Base-by-base conservation (phyloP, 2,888 invertebrate species). In the Heliconius erato region DNA sequence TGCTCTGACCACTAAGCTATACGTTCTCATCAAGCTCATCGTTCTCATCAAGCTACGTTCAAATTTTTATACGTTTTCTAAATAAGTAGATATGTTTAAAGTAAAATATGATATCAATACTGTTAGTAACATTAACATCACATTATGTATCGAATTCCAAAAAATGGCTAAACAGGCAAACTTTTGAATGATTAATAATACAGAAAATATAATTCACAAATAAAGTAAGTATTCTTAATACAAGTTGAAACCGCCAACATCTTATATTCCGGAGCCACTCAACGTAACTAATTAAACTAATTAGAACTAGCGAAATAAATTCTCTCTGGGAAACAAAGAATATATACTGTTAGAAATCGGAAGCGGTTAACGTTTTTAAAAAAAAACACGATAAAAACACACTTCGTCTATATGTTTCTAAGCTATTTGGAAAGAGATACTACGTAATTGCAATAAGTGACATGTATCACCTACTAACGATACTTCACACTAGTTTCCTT, bases 281-380 rank as follows among this genome's bases (percentile, higher is more conserved):
- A n/a, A 63, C 59, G 59, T 78, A 78, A 26, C 65, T 23, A 32
- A 32, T 32, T 32, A 74, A 78, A 67, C 65, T 78, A 67, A 78
- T 65, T 78, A 67, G 26, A 78, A 78, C 77, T 67, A 78, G 65
- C 35, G 63, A 67, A 78, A 67, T 78, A 67, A 74, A 78, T 67
- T 65, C 63, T 67, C 19, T 78, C 3, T 49, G 49, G 49, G 16
- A 49, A 49, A 49, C 49, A 49, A 5, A 49, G 49, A 16, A 49
- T 49, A 49, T 49, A 49, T 49, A 49, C 16, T 32, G 32, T 32
- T 32, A 32, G 32, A 32, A 32, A 32, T 32, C 32, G 32, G 32
- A 32, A 32, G 32, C 32, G 32, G 32, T 32, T 32, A 32, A 32
- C 32, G 32, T 32, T 32, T 32, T 32, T 32, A 32, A 32, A 32